Conservation (phyloP, 2,797 vertebrate species). For the Aselliscus stoliczkanus region DNA sequence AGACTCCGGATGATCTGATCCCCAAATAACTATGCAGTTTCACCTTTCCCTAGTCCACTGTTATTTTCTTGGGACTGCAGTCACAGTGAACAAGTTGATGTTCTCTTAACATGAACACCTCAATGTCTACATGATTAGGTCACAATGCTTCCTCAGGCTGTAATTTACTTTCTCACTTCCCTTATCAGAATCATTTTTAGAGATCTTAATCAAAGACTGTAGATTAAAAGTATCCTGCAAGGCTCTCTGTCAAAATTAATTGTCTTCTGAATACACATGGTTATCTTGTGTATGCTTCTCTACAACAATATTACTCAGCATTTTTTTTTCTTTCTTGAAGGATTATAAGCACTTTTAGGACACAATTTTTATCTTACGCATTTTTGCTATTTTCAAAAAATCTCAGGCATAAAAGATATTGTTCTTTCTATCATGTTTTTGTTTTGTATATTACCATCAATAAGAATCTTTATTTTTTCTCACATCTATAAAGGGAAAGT, state of each 20-base stretch:
- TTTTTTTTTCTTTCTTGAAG: not conserved
- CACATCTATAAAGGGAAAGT: not conserved
- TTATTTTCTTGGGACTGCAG: not conserved
- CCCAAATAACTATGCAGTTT: not conserved
- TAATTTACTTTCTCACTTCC: not conserved
- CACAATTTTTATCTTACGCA: not conserved
- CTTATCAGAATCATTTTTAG: not conserved
- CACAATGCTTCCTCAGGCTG: not conserved
- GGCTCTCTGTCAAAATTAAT: not conserved
- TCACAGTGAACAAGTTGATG: not conserved
- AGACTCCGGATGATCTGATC: not conserved
- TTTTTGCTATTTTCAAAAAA: not conserved
- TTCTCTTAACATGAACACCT: not conserved
- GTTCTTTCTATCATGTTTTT: not conserved
- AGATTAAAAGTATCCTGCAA: not conserved
- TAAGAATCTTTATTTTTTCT: not conserved
- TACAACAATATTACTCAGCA: not conserved
- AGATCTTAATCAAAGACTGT: not conserved
- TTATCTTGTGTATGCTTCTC: not conserved
- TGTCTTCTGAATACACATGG: not conserved
- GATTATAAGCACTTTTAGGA: not conserved
- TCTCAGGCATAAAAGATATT: not conserved
- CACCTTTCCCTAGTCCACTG: not conserved
- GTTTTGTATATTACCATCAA: not conserved
- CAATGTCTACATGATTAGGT: not conserved